Percentiles rank a stretch among this genome's conserved stretches.
These are phyloP conservation scores for Bombyx mandarina DNA, from an alignment of 1,140 invertebrate species.

Conservation along the genomic window DNA sequence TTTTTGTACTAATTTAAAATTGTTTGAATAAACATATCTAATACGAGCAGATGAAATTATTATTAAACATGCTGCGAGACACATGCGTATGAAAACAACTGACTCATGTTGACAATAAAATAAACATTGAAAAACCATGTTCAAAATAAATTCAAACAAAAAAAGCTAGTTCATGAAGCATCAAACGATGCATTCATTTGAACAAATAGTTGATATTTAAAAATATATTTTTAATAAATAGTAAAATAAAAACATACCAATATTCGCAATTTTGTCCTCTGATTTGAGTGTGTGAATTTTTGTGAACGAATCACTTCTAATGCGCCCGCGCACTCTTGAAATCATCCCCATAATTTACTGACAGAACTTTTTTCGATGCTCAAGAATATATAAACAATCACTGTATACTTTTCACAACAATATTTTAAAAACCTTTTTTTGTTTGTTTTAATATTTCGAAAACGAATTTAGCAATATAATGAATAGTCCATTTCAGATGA, in stretches of 20 bases:
- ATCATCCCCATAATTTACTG: conserved; percentile 75
- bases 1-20: no score
- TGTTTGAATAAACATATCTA: no score
- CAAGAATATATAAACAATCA: neutral
- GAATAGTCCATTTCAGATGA: conserved; percentile 22
- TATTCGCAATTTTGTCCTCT: conserved; percentile 77
- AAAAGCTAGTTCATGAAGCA: no score
- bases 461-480: neutral
- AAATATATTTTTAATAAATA: neutral
- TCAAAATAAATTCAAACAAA: no score
- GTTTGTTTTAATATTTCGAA: conserved; percentile 1
- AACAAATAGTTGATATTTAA: neutral
- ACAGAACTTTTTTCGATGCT: conserved; percentile 4
- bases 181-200: neutral
- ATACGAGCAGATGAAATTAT: no score
- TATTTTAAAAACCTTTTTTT: neutral
- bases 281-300: conserved; percentile 73
- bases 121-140: neutral
- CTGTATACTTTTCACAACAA: neutral
- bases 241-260: conserved; percentile 54
- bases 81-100: no score
- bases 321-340: conserved; percentile 74
- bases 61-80: no score
- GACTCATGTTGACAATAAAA: no score
- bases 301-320: conserved; percentile 74